These are phyloP conservation scores for Hetaerina titia DNA, from an alignment of 2,888 invertebrate genomes.

Conservation along the genomic window DNA sequence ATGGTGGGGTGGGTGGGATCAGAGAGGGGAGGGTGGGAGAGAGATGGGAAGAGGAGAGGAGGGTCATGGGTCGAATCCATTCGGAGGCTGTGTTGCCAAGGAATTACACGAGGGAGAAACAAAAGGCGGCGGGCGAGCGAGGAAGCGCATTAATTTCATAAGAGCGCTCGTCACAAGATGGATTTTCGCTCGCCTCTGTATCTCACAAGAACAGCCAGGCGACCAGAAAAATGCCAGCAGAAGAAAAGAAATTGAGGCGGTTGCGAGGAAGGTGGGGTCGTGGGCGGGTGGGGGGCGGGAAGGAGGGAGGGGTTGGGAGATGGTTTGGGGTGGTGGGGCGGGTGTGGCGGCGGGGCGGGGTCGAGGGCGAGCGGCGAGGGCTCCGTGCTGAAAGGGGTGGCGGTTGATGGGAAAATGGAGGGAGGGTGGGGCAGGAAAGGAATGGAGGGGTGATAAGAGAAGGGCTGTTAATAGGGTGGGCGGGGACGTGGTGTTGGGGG, in stretches of 20 bases:
- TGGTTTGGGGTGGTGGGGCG: neutral
- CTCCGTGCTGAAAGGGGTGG: neutral
- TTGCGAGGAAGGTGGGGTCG: neutral
- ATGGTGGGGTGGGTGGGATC: neutral
- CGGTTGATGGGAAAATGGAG: neutral
- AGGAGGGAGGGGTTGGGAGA: neutral
- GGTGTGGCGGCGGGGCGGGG: neutral
- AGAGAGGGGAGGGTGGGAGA: neutral
- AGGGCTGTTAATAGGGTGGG: neutral
- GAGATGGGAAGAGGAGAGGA: neutral
- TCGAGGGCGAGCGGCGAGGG: neutral
- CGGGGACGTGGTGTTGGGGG: neutral
- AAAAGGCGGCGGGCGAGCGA: constrained; percentile 24
- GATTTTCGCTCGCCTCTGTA: constrained; percentile 43
- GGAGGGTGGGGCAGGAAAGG: neutral
- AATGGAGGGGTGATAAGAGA: neutral
- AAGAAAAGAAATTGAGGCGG: neutral
- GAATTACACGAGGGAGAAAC: constrained; percentile 61
- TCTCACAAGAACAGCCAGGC: constrained; percentile 49
- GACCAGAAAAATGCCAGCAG: constrained; percentile 44
- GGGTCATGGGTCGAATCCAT: constrained; percentile 37
- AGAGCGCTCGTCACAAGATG: constrained; percentile 62
- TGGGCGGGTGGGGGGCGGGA: neutral
- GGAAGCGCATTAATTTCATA: constrained; percentile 63
- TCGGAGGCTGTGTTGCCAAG: constrained; percentile 37